Evolutionary conservation across 2,888 invertebrate species (phyloP).

Genomic region (Epirrhoe tristata): DNA sequence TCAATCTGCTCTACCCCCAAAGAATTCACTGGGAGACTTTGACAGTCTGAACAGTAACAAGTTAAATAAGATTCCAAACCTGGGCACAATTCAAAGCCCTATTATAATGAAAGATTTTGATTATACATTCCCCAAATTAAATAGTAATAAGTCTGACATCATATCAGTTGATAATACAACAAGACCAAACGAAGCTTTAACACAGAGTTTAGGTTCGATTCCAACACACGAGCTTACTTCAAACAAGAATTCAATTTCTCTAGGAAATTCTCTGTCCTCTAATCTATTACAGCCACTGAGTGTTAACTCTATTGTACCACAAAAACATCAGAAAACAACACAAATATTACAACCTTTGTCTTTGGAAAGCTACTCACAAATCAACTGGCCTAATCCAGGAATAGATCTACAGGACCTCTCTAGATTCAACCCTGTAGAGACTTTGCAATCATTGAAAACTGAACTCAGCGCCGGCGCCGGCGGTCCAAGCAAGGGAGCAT

Average conservation of each 20-base stretch:
- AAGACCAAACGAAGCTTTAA: conserved; percentile 54
- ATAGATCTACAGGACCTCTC: conserved; percentile 81
- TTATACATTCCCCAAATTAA: conserved; percentile 51
- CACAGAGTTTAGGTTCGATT: conserved; percentile 47
- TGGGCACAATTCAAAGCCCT: conserved; percentile 40
- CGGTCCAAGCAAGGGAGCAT: conserved; percentile 65
- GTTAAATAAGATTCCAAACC: conserved; percentile 47
- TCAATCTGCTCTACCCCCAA: conserved; percentile 70
- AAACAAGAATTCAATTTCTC: conserved; percentile 44
- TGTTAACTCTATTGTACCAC: conserved; percentile 49
- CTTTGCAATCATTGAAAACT: conserved; percentile 74
- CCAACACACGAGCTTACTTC: conserved; percentile 45
- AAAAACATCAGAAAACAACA: conserved; percentile 62
- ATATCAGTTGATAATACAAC: conserved; percentile 57
- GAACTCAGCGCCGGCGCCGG: conserved; percentile 63
- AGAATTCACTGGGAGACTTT: conserved; percentile 42
- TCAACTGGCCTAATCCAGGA: conserved; percentile 88
- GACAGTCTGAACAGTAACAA: conserved; percentile 41
- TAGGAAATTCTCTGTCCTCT: conserved; percentile 39
- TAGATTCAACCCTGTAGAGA: conserved; percentile 80
- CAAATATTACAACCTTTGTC: conserved; percentile 81
- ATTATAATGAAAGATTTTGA: conserved; percentile 47
- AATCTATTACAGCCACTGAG: conserved; percentile 66
- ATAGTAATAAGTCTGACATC: conserved; percentile 58
- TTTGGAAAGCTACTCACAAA: conserved; percentile 82